phyloP scores from a whole-genome alignment of 1,140 invertebrate genomes.

The Agrilus planipennis region DNA sequence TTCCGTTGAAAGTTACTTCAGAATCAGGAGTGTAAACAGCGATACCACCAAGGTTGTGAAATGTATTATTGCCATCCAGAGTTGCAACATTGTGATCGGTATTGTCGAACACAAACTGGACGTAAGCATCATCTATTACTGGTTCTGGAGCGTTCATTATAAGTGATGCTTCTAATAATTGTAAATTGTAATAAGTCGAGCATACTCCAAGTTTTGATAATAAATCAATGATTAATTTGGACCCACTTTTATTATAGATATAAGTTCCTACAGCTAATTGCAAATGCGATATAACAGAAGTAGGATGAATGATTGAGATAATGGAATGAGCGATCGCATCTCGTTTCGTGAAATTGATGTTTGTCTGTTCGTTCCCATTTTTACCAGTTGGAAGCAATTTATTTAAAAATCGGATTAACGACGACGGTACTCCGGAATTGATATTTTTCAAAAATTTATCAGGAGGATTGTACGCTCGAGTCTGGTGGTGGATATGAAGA shows the following conservation, averaged over 20 bases:
- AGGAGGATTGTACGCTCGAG: no score
- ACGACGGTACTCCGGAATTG: no score
- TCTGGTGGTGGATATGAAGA: no score
- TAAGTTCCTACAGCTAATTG: not conserved
- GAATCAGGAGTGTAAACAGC: not conserved
- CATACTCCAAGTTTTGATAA: not conserved
- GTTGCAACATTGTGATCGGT: constrained; percentile 16
- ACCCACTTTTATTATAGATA: not conserved
- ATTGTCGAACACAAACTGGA: constrained; percentile 17
- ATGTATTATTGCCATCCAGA: constrained; percentile 13
- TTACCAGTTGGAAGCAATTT: no score
- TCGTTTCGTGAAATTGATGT: no score
- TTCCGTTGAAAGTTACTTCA: no score
- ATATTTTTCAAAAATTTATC: no score
- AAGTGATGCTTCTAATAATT: not conserved
- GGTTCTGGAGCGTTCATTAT: not conserved
- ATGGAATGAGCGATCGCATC: not conserved
- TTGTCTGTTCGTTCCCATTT: no score
- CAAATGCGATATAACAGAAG: not conserved
- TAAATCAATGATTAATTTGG: not conserved
- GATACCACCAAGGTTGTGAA: constrained; percentile 20
- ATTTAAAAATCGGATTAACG: no score
- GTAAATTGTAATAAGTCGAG: not conserved
- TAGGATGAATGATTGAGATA: not conserved
- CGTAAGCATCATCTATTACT: not conserved